Base-by-base conservation (phyloP, 1,140 invertebrate species). In the Tachypleus tridentatus region DNA sequence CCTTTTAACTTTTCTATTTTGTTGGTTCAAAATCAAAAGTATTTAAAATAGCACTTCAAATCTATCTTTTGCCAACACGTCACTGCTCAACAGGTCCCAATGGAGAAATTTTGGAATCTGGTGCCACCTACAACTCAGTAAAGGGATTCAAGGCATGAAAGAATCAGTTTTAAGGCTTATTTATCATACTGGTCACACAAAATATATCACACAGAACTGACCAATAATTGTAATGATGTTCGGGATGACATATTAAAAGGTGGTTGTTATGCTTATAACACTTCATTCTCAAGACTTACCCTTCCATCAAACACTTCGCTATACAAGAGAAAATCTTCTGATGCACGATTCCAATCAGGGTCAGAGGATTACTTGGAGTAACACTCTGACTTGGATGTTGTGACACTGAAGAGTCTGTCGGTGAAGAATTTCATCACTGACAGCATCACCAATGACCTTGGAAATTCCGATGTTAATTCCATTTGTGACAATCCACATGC, bases 401-500 rank as follows among this genome's bases (percentile, higher is more conserved):
- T 69, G 66, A 53, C 71, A 72, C 6, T 59, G 58, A 11, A 68
- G 64, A 10, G 71, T 64, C 48, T 70, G 70, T 48, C 70, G 61
- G 4, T 64, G 10, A 9, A 64, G 47, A 47, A 72, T 70, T 60
- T 78, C 76, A 61, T 75, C 71, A 29, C 65, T 56, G 3, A 77
- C 72, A 11, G 76, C 75, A 64, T 78, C 75, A 3, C 77, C 77
- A 54, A 78, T 74, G 10, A 74, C 64, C 65, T 75, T 73, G 5
- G 75, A 67, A 5, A 77, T 70, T 3, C 74, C 75, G 58, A 64
- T 65, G 67, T 77, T 75, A n/a, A 76, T 51, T 4, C 77, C 77
- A 62, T 75, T 74, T 4, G 77, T 77, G 8, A 77, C 64, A 56
- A 78, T 76, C 76, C 76, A 78, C 73, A 77, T 75, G 52, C 75